Evolutionary conservation across 2,113 vertebrate species (phyloP).

Genomic region (Gila orcuttii): DNA sequence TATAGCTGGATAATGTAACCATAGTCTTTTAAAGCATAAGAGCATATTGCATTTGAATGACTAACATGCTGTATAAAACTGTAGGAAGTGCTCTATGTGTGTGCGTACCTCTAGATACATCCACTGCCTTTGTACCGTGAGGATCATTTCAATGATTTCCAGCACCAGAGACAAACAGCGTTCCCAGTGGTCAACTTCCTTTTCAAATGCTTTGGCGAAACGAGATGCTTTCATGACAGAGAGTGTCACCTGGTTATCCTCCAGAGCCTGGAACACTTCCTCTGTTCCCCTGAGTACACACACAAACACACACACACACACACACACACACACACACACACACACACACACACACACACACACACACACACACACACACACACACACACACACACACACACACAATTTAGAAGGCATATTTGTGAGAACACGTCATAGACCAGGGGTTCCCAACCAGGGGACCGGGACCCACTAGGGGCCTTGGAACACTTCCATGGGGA

Average conservation of each 20-base stretch:
- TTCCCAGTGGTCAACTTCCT: conserved; percentile 86
- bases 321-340: conserved; percentile 13
- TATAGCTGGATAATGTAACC: conserved; percentile 26
- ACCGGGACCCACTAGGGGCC: background rate
- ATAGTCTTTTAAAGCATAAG: background rate
- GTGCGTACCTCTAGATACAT: conserved; percentile 85
- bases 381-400: conserved; percentile 10
- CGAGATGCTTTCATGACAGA: conserved; percentile 88
- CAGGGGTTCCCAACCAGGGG: background rate
- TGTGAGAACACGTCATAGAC: background rate
- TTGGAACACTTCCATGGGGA: background rate
- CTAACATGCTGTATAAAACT: conserved; percentile 22
- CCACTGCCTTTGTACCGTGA: conserved; percentile 87
- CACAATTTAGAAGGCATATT: background rate
- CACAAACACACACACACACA: conserved; percentile 34
- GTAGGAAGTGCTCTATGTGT: conserved; percentile 2
- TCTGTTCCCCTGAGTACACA: conserved; percentile 78
- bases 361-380: conserved; percentile 27
- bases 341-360: conserved; percentile 28
- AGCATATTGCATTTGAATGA: background rate
- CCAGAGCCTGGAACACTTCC: conserved; percentile 83
- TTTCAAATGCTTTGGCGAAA: conserved; percentile 86
- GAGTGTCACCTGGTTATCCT: conserved; percentile 86
- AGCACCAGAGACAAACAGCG: conserved; percentile 82
- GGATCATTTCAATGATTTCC: conserved; percentile 85